Conservation (phyloP, 2,888 invertebrate genomes). For the Actias luna region DNA sequence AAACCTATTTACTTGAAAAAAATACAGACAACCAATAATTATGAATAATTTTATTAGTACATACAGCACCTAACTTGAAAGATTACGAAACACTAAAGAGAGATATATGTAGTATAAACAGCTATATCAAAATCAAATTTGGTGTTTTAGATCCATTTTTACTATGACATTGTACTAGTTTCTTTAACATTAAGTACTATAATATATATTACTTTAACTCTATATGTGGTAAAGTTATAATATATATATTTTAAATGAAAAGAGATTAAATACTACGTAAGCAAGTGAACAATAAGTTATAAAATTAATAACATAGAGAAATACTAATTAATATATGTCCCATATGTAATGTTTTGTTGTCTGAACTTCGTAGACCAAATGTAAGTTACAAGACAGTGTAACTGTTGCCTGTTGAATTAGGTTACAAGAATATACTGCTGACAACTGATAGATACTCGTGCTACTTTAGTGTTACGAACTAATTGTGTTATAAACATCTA, state of each 20-base stretch:
- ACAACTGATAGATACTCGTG: constrained; percentile 7
- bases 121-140: background rate
- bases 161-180: too few species aligned
- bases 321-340: background rate
- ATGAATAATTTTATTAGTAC: too few species aligned
- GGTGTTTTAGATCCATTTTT: background rate
- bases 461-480: background rate
- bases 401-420: constrained; percentile 1
- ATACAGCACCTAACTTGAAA: too few species aligned
- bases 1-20: background rate
- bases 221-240: too few species aligned
- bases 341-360: background rate
- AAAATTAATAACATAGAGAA: background rate
- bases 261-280: background rate
- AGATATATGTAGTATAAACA: background rate
- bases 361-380: constrained; percentile 6
- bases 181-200: too few species aligned
- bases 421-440: background rate
- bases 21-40: too few species aligned
- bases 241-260: background rate
- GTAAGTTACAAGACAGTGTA: background rate
- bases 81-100: too few species aligned
- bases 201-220: too few species aligned
- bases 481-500: constrained; percentile 1
- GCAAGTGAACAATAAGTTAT: background rate